Base-by-base conservation (phyloP, 2,797 vertebrate species). In the Amblyopsis hoosieri region DNA sequence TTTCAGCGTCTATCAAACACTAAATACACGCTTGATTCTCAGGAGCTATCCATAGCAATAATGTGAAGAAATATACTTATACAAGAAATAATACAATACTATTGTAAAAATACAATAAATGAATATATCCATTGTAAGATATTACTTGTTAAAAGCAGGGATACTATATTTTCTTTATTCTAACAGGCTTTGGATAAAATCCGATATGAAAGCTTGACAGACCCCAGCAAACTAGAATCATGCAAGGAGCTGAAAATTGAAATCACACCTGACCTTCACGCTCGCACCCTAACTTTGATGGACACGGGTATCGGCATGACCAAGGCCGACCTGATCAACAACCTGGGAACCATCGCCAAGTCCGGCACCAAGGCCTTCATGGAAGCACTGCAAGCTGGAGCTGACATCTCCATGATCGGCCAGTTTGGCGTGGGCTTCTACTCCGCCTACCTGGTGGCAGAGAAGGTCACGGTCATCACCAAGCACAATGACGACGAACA, bases 401-500 rank as follows among this genome's bases (percentile, higher is more conserved):
- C 89, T 2, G 93, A 91, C 76, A 91, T 94, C 77, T 94, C 92
- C 48, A 92, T 92, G 90, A 93, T 85, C 1, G 90, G 89, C 3
- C 92, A 92, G 62, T 93, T 94, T 11, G 90, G 89, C 54, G 90
- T 94, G 54, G 92, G 93, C 68, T 94, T 91, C 82, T 94, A 94
- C 81, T 94, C 93, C 0, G 90, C 92, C 29, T 93, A 92, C 71
- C 80, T 93, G 57, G 86, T 88, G 62, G 89, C 93, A 1, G 94
- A 95, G 75, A 91, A 85, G 6, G 76, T 94, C 73, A 92, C 91
- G 0, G 53, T 93, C 57, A 85, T 94, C 75, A 94, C 89, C 76
- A 93, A 95, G 73, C 91, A 94, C 85, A 92, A 87, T 0, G 91
- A 93, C 67, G 91, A 92, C 1, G 90, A 93, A 77, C 86, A 87